These are phyloP conservation scores for Oreochromis niloticus DNA, from an alignment of 2,113 vertebrate genomes.

Conservation along the genomic window DNA sequence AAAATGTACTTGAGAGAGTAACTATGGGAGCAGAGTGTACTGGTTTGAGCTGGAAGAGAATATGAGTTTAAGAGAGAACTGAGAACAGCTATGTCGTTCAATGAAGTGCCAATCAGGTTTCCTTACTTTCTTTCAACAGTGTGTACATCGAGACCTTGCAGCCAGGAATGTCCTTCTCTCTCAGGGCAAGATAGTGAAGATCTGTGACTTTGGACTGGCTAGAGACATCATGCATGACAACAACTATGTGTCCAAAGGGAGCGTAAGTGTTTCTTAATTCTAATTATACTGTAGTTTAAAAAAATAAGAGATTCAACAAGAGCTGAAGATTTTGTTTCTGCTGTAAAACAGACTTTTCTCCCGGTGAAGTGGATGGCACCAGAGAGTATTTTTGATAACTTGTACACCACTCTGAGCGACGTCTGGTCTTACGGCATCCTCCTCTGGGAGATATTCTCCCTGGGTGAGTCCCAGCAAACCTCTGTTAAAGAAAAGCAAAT, in stretches of 20 bases:
- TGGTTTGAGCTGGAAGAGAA: neutral
- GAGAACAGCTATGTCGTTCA: neutral
- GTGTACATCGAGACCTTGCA: constrained; percentile 95
- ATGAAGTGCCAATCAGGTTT: neutral
- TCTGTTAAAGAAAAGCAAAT: neutral
- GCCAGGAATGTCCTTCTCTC: constrained; percentile 98
- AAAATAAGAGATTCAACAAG: neutral
- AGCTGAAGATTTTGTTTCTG: neutral
- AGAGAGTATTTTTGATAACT: constrained; percentile 98
- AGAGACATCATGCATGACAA: constrained; percentile 99
- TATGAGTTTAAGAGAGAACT: neutral
- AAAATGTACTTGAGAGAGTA: too few relatives aligned
- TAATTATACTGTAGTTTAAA: neutral
- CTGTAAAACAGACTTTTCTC: constrained; percentile 83
- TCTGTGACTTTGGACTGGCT: constrained; percentile 97
- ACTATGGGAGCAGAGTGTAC: too few relatives aligned
- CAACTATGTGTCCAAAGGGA: constrained; percentile 99
- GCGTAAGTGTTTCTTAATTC: constrained; percentile 73
- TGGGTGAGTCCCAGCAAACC: constrained; percentile 75
- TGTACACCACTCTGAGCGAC: constrained; percentile 94
- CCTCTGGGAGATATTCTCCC: constrained; percentile 98
- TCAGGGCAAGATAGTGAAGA: constrained; percentile 97
- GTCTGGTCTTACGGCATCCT: constrained; percentile 98
- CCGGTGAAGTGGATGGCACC: constrained; percentile 99
- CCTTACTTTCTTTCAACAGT: constrained; percentile 66